phyloP scores from a whole-genome alignment of 2,113 vertebrate species.

The Rattus rattus region DNA sequence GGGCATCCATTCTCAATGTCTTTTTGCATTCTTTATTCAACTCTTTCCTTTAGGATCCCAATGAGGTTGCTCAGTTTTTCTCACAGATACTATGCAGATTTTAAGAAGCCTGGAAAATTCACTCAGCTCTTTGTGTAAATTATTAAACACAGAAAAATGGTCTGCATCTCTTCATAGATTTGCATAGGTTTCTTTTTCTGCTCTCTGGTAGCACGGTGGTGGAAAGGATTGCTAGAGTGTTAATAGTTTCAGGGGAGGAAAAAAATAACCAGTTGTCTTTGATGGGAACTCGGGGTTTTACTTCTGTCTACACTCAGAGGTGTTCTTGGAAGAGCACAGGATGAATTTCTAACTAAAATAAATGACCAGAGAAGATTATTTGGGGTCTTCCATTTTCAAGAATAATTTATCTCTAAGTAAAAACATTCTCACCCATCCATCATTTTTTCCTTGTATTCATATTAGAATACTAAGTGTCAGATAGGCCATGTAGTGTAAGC shows the following conservation, averaged over 20 bases:
- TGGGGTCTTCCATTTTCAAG: not conserved
- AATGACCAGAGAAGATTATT: not conserved
- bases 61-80: not conserved
- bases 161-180: not conserved
- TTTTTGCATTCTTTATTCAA: not conserved
- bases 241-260: not conserved
- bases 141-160: conserved; percentile 16
- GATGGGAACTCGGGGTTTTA: not conserved
- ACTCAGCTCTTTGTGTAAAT: not conserved
- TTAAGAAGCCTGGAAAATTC: not conserved
- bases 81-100: not conserved
- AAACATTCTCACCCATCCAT: not conserved
- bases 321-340: not conserved
- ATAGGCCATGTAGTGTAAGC: not conserved
- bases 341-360: not conserved
- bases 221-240: not conserved
- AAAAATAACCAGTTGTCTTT: not conserved
- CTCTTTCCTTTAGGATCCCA: conserved; percentile 1
- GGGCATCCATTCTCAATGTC: not conserved
- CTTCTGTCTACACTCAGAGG: not conserved
- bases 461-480: not conserved
- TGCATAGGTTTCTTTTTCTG: not conserved
- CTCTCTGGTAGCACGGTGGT: not conserved
- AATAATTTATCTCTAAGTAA: not conserved
- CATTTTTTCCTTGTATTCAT: not conserved